Evolutionary conservation across 2,888 invertebrate genomes (phyloP), one percentile per base, ranked within the genome.

Genomic region (Drosophila koepferae): DNA sequence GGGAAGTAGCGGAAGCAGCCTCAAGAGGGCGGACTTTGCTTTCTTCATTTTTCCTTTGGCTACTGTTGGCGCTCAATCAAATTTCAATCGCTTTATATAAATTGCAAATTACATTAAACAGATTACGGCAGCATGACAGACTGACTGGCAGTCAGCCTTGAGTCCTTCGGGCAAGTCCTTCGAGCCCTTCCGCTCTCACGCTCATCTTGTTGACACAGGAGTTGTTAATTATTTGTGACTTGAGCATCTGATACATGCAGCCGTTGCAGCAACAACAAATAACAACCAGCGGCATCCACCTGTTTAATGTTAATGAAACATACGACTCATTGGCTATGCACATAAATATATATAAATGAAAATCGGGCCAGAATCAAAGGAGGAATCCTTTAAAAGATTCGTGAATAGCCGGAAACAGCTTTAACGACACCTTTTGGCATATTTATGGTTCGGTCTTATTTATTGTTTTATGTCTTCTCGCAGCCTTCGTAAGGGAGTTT

Each of bases 101-200:
- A 85, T 89, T 85, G 85, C 87, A 85, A 89, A 89, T 89, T 85
- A 85, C 88, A 84, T 85, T 85, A 89, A 89, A 89, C 88, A 81
- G 85, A 85, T 85, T 85, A 89, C 72, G 46, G 68, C 72, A 58
- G 34, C 64, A 53, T 53, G 51, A 61, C 63, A 9, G 46, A 4
- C 51, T 48, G 51, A 61, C 63, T 12, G 46, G 4, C 51, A 51
- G 48, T 41, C 66, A 18, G 28, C 53, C 60, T 31, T 10, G 34
- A 63, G 61, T 63, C 63, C 64, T 38, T 40, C 41, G 36, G 70
- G 56, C 70, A 55, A 28, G 28, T 28, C 61, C 55, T 55, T 12
- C 38, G n/a, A 59, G 40, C 18, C 10, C 56, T 54, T 54, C 40
- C 46, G 56, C 54, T 20, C 55, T 68, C 36, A 23, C 73, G 36